Base-by-base conservation (phyloP, 92 coral and sea anemone genomes). In the Phenganax stokvisi region DNA sequence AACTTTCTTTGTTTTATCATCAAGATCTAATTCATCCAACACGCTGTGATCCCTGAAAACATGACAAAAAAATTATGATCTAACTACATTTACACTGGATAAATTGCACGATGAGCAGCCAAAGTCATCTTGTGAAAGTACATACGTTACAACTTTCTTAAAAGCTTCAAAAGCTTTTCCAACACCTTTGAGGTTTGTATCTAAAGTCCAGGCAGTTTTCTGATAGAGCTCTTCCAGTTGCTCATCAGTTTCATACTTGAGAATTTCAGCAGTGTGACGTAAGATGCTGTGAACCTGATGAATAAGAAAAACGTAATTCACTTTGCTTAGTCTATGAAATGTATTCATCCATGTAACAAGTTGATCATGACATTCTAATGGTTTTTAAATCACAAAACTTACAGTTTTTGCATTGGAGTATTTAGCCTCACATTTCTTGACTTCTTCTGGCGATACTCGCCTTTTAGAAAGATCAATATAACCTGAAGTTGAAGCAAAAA, bases 381-480 rank as follows among this genome's bases (percentile, higher is more conserved):
- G 47, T 37, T 37, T 37, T 37, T 37, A 37, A 37, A 37, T 37
- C 47, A 37, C 47, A 37, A 37, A 47, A 57, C 92, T 89, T 87
- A 96, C 99, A 29, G 99, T 90, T 92, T 96, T 96, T 54, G 99
- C 97, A 85, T 90, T 92, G 68, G 99, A 92, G 51, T 90, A 96
- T 81, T 96, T 96, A 29, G 90, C 97, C 73, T 96, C 99, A 82
- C 99, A 96, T 85, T 96, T 96, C 81, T 96, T 96, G 72, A 96
- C 92, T 86, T 96, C 99, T 81, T 96, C 99, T 12, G 99, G 99
- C 20, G 99, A 96, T 31, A 96, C 99, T 84, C 99, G 85, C 70
- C 99, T 87, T 79, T 96, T 96, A 0, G 99, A 96, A 77, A 96
- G 80, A 84, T 96, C 99, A 84, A 96, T 96, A 74, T 96, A 96